Evolutionary conservation across 2,797 vertebrate species (phyloP).

Genomic region (Hippopotamyrus pictus): DNA sequence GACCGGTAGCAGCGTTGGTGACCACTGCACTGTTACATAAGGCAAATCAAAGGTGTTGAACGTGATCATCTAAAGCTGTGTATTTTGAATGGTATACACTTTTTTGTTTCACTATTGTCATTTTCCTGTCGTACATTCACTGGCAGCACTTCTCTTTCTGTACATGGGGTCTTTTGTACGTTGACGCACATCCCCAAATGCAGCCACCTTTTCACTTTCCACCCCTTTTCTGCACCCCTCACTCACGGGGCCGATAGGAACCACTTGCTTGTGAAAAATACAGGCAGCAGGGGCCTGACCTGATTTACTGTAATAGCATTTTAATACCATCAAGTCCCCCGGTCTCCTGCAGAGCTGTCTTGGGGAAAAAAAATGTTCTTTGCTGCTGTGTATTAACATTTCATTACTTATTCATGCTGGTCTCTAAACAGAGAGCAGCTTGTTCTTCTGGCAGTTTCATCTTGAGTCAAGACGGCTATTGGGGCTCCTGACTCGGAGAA

Average conservation of each 20-base stretch:
- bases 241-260: slow-evolving; percentile 17
- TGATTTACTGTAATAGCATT: slow-evolving; percentile 57
- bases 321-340: slow-evolving; percentile 47
- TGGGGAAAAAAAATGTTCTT: slow-evolving; percentile 33
- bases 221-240: slow-evolving; percentile 3
- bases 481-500: slow-evolving; percentile 25
- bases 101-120: not conserved
- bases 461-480: slow-evolving; percentile 34
- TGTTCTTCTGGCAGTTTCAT: slow-evolving; percentile 23
- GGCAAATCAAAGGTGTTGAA: not conserved
- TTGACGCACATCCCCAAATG: slow-evolving; percentile 1
- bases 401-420: slow-evolving; percentile 62
- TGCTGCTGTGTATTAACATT: slow-evolving; percentile 48
- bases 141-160: slow-evolving; percentile 16
- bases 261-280: slow-evolving; percentile 15
- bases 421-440: slow-evolving; percentile 38
- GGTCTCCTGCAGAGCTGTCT: slow-evolving; percentile 45
- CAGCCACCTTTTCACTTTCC: not conserved
- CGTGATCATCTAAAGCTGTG: not conserved
- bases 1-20: not conserved
- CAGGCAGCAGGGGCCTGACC: slow-evolving; percentile 49
- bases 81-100: not conserved
- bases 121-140: slow-evolving; percentile 6
- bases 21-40: not conserved
- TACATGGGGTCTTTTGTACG: slow-evolving; percentile 3